Evolutionary conservation across 2,888 invertebrate species (phyloP).

Genomic region (Koerneria pararmatus): DNA sequence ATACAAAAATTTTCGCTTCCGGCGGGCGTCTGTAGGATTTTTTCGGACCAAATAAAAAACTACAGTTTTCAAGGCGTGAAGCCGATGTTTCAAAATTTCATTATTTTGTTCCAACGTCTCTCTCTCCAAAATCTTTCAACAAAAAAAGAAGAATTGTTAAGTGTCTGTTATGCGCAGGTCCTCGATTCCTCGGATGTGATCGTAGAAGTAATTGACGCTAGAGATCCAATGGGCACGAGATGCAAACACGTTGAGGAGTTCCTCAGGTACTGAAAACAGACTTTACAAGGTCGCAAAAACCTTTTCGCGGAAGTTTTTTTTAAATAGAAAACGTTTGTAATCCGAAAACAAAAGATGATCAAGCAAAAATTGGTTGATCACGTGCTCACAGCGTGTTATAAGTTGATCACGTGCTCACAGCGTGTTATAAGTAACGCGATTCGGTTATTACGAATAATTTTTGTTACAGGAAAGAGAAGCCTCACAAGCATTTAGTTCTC

Average conservation of each 20-base stretch:
- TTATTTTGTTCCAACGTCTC: no score
- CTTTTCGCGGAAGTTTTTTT: neutral
- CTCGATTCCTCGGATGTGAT: constrained; percentile 97
- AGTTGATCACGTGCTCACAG: neutral
- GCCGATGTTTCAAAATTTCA: no score
- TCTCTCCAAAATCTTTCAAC: no score
- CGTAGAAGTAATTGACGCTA: constrained; percentile 88
- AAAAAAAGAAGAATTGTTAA: no score
- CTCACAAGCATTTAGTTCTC: constrained; percentile 93
- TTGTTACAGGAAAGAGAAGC: constrained; percentile 76
- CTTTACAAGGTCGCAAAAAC: neutral
- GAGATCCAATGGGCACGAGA: constrained; percentile 93
- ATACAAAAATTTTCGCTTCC: no score
- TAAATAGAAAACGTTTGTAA: neutral
- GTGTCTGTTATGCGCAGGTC: no score
- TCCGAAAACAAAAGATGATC: neutral
- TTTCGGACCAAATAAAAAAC: no score
- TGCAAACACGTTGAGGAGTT: constrained; percentile 82
- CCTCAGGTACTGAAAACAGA: constrained; percentile 65
- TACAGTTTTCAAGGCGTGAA: no score
- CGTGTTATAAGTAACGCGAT: no score
- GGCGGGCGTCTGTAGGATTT: no score
- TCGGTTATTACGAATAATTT: neutral
- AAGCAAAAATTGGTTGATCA: neutral
- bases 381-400: neutral